Evolutionary conservation across 2,113 vertebrate genomes (phyloP), one percentile per base, ranked within the genome.

Genomic region (Ibidorhyncha struthersii): DNA sequence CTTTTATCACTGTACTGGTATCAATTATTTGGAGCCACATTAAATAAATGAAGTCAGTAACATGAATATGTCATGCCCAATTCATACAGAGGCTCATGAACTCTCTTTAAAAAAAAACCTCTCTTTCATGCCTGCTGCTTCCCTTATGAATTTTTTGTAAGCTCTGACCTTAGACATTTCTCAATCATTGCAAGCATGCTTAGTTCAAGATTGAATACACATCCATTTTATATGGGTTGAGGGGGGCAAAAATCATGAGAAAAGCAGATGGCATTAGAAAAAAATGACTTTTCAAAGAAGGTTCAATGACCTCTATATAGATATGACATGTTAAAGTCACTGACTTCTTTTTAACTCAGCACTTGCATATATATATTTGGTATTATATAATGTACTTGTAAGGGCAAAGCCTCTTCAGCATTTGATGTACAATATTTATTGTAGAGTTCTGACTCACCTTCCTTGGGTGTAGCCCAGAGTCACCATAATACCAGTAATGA

Each of bases 141-240:
- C 93, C 70, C 90, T 96, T 97, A 96, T 96, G 74, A 96, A 86
- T 94, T 96, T 95, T 96, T 97, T 96, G 89, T 96, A 95, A 96
- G 96, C 82, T 98, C 82, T 98, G 98, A 98, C 98, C 97, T 98
- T 97, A 96, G 96, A 95, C 82, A 87, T 97, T 98, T 98, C 96
- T 97, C 97, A 96, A 96, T 97, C 96, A 96, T 58, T 95, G 91
- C 86, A 96, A 90, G 86, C 83, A 89, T 70, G 92, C 95, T 94
- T 95, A 73, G 94, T 82, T 94, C 89, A 95, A 95, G 89, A 95
- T 82, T 94, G 95, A 97, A 97, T 97, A 96, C 93, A 94, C 91
- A 97, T 96, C 82, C 82, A 97, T 97, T 97, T 97, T 87, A 76
- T 95, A 81, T 87, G 40, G 89, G 76, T 83, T 96, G 89, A 97